These are phyloP conservation scores for Agonum fuliginosum DNA, from an alignment of 2,888 invertebrate genomes.

Conservation along the genomic window DNA sequence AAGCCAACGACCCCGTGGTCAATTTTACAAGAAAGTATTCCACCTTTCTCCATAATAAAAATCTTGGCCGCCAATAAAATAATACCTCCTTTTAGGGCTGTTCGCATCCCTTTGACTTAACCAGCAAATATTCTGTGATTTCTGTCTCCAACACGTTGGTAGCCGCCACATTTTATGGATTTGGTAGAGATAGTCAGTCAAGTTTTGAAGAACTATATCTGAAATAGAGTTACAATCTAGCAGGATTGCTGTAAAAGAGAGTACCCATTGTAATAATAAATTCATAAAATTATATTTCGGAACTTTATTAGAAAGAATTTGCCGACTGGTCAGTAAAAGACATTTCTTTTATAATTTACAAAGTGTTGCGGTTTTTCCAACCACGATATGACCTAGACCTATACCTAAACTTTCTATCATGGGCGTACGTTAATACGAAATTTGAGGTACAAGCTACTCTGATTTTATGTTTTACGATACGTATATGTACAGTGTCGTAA, in stretches of 20 bases:
- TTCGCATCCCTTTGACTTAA: constrained; percentile 1
- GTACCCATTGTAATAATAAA: constrained; percentile 48
- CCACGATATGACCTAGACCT: constrained; percentile 41
- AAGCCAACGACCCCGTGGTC: neutral
- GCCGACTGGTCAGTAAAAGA: neutral
- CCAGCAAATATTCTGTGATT: neutral
- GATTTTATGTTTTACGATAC: too few species aligned
- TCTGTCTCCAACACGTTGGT: neutral
- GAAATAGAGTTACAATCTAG: neutral
- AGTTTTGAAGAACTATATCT: neutral
- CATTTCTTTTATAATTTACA: constrained; percentile 53
- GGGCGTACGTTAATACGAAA: too few species aligned
- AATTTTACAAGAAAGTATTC: neutral
- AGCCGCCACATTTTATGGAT: constrained; percentile 28
- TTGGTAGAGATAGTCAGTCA: neutral
- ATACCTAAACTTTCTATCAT: too few species aligned
- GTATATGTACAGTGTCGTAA: too few species aligned
- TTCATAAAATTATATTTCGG: constrained; percentile 56
- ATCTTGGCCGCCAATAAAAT: neutral
- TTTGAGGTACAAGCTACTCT: too few species aligned
- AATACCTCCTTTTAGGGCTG: neutral
- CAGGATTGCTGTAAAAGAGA: constrained; percentile 31
- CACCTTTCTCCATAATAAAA: constrained; percentile 23
- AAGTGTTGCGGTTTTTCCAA: constrained; percentile 20
- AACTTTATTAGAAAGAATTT: constrained; percentile 28